Conservation (phyloP, 2,888 invertebrate species). For the Malthinus flaveolus region DNA sequence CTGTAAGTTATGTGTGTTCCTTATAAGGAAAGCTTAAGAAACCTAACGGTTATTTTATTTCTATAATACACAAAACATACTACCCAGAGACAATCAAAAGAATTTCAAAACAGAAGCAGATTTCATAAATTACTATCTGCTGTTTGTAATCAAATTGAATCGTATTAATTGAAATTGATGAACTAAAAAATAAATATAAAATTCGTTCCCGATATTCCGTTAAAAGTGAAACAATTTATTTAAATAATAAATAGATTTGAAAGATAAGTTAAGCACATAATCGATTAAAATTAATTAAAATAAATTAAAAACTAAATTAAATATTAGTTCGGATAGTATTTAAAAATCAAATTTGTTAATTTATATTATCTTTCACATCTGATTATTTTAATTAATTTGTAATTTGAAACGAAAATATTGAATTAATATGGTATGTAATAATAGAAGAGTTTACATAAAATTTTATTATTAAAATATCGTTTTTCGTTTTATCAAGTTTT, state of each 20-base stretch:
- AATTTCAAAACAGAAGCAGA: background rate
- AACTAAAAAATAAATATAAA: background rate
- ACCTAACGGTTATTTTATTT: no score
- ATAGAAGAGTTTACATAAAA: no score
- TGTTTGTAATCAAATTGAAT: background rate
- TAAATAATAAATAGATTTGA: slow-evolving; percentile 4
- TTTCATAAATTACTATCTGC: slow-evolving; percentile 1
- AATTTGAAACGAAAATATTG: no score
- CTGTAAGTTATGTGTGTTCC: no score
- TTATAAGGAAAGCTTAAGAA: no score
- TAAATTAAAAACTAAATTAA: slow-evolving; percentile 2
- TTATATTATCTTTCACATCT: no score
- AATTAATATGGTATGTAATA: no score
- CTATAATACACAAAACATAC: no score
- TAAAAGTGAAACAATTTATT: slow-evolving; percentile 2
- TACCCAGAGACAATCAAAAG: no score
- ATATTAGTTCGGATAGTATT: background rate
- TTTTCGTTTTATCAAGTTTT: no score
- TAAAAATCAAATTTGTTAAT: slow-evolving; percentile 1
- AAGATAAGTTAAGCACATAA: background rate
- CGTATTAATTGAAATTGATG: slow-evolving; percentile 5
- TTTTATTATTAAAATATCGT: no score
- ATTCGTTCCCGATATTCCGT: background rate
- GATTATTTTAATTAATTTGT: no score
- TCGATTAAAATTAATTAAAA: slow-evolving; percentile 2